Conservation (phyloP, 23 tunicate species). For the Trididemnum nubilum region DNA sequence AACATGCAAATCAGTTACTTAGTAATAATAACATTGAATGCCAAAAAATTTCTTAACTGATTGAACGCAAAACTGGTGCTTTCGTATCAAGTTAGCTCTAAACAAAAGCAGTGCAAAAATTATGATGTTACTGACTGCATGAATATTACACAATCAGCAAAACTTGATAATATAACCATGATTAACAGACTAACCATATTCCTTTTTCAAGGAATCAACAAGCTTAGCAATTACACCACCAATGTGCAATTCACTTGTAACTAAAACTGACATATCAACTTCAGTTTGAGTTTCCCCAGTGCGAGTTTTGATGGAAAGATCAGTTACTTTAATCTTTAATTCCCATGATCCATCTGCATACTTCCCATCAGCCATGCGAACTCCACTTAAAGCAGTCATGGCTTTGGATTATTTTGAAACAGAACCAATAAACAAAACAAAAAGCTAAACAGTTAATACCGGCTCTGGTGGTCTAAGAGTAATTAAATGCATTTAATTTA, state of each 20-base stretch:
- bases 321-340: slow-evolving; percentile 75
- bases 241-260: slow-evolving; percentile 75
- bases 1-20: too few species aligned
- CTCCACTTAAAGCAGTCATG: slow-evolving; percentile 83
- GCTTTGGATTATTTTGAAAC: not conserved
- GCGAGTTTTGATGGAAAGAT: slow-evolving; percentile 57
- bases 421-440: not conserved
- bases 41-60: too few species aligned
- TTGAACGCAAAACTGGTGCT: too few species aligned
- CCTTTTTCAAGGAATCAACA: slow-evolving; percentile 71
- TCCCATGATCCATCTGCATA: slow-evolving; percentile 98
- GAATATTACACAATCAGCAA: too few species aligned
- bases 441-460: not conserved
- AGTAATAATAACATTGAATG: too few species aligned
- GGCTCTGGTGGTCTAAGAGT: too few species aligned
- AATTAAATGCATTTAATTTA: too few species aligned
- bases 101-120: too few species aligned
- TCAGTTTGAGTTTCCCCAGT: slow-evolving; percentile 60
- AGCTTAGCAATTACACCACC: slow-evolving; percentile 93
- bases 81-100: too few species aligned
- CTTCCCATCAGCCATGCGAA: slow-evolving; percentile 92
- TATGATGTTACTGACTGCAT: too few species aligned
- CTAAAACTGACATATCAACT: slow-evolving; percentile 65
- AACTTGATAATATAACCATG: too few species aligned
- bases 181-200: slow-evolving; percentile 67